Percentiles rank a stretch among this genome's conserved stretches.
These are phyloP conservation scores for Galendromus occidentalis DNA, from an alignment of 1,140 invertebrate species.

Conservation along the genomic window DNA sequence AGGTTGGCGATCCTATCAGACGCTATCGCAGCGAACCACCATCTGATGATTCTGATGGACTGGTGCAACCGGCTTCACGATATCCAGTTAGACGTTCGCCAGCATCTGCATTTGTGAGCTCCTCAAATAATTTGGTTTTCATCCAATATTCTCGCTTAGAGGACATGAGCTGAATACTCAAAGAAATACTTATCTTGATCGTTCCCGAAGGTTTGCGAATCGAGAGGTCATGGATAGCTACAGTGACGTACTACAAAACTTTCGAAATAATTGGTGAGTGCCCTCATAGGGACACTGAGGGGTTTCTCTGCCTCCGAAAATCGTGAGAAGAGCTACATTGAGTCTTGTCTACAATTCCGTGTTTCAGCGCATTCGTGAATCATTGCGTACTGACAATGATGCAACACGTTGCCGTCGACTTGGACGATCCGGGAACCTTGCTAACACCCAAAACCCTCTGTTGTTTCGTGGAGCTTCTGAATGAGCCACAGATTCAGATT, in stretches of 20 bases:
- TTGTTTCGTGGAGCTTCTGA: slow-evolving; percentile 1
- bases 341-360: background rate
- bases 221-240: slow-evolving; percentile 1
- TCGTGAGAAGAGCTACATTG: background rate
- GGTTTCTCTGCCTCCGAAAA: background rate
- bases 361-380: slow-evolving; percentile 3
- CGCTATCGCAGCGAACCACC: background rate
- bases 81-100: background rate
- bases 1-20: background rate
- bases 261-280: background rate
- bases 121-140: too few species aligned
- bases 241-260: background rate
- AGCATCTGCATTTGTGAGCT: background rate
- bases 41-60: slow-evolving; percentile 2
- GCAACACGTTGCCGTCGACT: background rate
- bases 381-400: slow-evolving; percentile 6
- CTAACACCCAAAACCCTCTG: background rate
- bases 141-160: too few species aligned
- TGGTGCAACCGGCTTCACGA: background rate
- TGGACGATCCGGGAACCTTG: background rate
- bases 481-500: background rate
- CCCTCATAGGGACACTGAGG: background rate
- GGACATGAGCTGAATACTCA: too few species aligned
- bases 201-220: background rate
- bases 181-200: background rate